Conservation (phyloP, 2,797 vertebrate genomes). For the Gymnodraco acuticeps region DNA sequence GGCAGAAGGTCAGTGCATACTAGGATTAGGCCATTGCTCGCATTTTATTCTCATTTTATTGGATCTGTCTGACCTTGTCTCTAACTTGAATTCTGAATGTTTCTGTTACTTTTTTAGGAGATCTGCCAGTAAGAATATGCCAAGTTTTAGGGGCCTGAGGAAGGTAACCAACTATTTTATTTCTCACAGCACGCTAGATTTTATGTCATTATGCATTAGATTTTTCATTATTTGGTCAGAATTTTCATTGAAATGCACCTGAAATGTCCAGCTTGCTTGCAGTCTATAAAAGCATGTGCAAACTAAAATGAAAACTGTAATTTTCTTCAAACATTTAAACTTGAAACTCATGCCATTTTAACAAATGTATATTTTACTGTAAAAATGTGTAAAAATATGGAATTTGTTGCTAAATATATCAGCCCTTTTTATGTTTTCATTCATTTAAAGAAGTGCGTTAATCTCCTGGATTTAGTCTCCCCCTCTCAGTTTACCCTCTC, state of each 20-base stretch:
- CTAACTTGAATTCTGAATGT: slow-evolving; percentile 1
- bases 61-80: not conserved
- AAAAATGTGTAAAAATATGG: not conserved
- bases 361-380: not conserved
- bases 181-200: not conserved
- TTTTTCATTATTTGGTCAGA: not conserved
- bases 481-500: too few species aligned
- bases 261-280: not conserved
- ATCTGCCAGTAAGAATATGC: slow-evolving; percentile 89
- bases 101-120: slow-evolving; percentile 64
- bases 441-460: not conserved
- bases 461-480: not conserved
- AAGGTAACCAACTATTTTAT: slow-evolving; percentile 85
- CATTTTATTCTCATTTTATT: not conserved
- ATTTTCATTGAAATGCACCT: not conserved
- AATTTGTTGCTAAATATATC: not conserved
- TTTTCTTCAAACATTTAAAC: not conserved
- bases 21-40: not conserved
- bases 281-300: not conserved
- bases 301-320: not conserved
- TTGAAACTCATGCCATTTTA: not conserved
- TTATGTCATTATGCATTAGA: not conserved
- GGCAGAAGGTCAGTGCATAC: slow-evolving; percentile 87
- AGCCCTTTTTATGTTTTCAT: not conserved
- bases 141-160: slow-evolving; percentile 90